Conservation (phyloP, 2,113 vertebrate species). For the Epinephelus fuscoguttatus region DNA sequence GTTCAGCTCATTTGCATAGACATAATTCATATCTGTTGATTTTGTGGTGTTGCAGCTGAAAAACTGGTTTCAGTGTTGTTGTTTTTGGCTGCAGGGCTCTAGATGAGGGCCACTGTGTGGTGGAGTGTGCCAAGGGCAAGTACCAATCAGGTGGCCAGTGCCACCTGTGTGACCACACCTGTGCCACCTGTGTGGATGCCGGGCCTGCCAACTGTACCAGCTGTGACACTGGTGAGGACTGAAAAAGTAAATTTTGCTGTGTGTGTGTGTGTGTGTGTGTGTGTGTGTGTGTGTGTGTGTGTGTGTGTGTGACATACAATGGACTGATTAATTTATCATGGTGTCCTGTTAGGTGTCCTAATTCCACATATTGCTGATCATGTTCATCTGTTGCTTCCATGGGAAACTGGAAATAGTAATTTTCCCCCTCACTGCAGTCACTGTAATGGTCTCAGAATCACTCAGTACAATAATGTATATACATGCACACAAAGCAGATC, state of each 20-base stretch:
- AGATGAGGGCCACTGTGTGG: conserved; percentile 86
- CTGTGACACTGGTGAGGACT: conserved; percentile 89
- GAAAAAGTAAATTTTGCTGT: not conserved
- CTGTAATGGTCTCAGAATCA: too few species aligned
- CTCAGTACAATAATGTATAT: too few species aligned
- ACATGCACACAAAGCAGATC: too few species aligned
- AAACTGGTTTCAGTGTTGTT: not conserved
- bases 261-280: not conserved
- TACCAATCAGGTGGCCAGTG: conserved; percentile 87
- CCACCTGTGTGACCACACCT: conserved; percentile 91
- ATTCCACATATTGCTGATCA: not conserved
- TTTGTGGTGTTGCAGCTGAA: not conserved
- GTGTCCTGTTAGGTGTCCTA: too few species aligned
- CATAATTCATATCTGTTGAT: conserved; percentile 39
- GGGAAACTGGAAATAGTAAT: too few species aligned
- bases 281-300: not conserved
- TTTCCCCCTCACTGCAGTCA: too few species aligned
- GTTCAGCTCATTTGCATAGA: conserved; percentile 31
- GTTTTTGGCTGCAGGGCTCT: conserved; percentile 82
- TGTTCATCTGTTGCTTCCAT: not conserved
- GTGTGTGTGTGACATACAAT: not conserved
- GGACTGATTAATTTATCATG: not conserved
- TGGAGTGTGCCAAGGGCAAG: conserved; percentile 86
- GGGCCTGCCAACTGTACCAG: conserved; percentile 88
- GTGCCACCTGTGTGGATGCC: conserved; percentile 87